phyloP scores from a whole-genome alignment of 2,888 invertebrate species.

The Desoria tigrina region DNA sequence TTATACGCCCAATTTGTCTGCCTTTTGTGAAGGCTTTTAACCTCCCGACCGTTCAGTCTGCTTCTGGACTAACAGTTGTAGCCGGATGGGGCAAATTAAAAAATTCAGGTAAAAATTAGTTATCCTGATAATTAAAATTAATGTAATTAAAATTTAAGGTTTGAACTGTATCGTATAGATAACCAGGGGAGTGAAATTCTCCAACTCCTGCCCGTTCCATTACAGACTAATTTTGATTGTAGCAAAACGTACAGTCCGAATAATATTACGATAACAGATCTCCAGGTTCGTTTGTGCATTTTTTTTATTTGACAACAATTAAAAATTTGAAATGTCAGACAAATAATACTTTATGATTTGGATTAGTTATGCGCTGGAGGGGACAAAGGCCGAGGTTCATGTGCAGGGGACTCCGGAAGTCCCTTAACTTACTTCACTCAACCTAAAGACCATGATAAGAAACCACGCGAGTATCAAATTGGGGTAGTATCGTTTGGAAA shows the following conservation, averaged over 20 bases:
- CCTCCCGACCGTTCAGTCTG: slow-evolving; percentile 26
- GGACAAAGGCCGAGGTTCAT: slow-evolving; percentile 49
- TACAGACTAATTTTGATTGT: slow-evolving; percentile 41
- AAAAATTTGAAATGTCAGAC: background rate
- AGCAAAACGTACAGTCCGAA: slow-evolving; percentile 29
- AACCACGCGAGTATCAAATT: slow-evolving; percentile 42
- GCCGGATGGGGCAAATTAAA: slow-evolving; percentile 54
- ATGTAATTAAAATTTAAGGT: too few relatives aligned
- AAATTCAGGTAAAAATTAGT: slow-evolving; percentile 48
- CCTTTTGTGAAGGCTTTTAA: slow-evolving; percentile 45
- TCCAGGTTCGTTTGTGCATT: slow-evolving; percentile 31
- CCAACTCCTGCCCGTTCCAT: slow-evolving; percentile 41
- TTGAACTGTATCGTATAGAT: too few relatives aligned
- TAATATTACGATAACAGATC: slow-evolving; percentile 33
- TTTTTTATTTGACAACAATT: background rate
- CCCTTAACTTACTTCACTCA: slow-evolving; percentile 1
- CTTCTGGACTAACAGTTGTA: slow-evolving; percentile 27
- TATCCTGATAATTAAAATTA: background rate
- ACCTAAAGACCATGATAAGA: slow-evolving; percentile 13
- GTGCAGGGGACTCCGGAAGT: slow-evolving; percentile 50
- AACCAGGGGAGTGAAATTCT: slow-evolving; percentile 30
- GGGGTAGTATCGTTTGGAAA: slow-evolving; percentile 55
- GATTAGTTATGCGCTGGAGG: slow-evolving; percentile 53
- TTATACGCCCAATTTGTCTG: slow-evolving; percentile 47
- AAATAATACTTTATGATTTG: background rate